Evolutionary conservation across 2,113 vertebrate species (phyloP), one percentile per base, ranked within the genome.

Genomic region (Pelecanoides urinatrix): DNA sequence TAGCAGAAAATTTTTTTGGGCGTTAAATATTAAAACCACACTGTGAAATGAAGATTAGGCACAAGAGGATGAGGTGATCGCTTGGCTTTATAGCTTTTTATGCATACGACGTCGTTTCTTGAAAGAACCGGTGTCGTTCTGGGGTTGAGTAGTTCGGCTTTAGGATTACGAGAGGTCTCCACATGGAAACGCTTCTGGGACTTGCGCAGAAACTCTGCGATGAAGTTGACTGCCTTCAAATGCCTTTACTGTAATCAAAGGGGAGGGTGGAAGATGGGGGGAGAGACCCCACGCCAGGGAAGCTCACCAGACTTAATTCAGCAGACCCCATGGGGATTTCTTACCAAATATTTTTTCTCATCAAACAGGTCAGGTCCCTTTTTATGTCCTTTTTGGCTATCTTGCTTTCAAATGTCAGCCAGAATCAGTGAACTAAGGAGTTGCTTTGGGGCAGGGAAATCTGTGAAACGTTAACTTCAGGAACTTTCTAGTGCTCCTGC

Each of bases 401-500:
- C 1, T 2, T 38, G 26, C 49, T 84, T 53, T 81, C 23, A 32
- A 11, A 26, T 7, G 5, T n/a, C 36, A 45, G 19, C 18, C 13
- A 12, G 59, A 27, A 25, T 59, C 25, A 8, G 0, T 53, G 40
- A 75, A 29, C 45, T 29, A 2, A 70, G 25, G 62, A 74, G 58
- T 45, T 55, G n/a, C 20, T n/a, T 50, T 25, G 55, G 42, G 56
- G 26, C n/a, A 73, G n/a, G 34, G 34, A 67, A 67, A 59, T 52
- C 16, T 5, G n/a, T 36, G 38, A 47, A 71, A 75, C 7, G 0
- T 38, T 27, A 65, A 77, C 42, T 91, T 81, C 16, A 75, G 27
- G 94, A 95, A 84, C 58, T 84, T 95, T 84, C 94, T 86, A 27
- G 86, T 44, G 5, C 36, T 90, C n/a, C 61, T 67, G n/a, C 53